These are phyloP conservation scores for Itoplectis maculator DNA, from an alignment of 2,888 invertebrate species.

Conservation along the genomic window DNA sequence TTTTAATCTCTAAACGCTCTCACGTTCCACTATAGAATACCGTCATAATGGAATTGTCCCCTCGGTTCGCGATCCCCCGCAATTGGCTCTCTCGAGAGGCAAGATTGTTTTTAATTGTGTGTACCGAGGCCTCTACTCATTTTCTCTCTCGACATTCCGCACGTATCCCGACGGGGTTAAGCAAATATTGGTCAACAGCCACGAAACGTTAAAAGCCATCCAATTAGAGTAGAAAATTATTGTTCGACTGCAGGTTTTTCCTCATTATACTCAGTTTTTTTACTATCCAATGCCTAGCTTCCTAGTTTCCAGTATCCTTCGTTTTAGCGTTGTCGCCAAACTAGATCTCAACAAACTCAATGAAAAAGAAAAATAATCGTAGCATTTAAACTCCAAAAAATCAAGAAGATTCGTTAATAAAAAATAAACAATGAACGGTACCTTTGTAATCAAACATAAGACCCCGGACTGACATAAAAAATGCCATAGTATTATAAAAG, in stretches of 20 bases:
- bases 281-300: too few species aligned
- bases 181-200: not conserved
- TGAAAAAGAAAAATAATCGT: too few species aligned
- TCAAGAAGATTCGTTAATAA: too few species aligned
- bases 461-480: not conserved
- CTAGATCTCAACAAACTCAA: too few species aligned
- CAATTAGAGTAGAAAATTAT: not conserved
- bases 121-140: not conserved
- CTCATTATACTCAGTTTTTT: not conserved
- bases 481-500: not conserved
- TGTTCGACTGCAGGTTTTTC: not conserved
- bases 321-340: too few species aligned
- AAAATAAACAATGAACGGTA: too few species aligned
- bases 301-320: too few species aligned
- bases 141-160: not conserved
- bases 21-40: conserved; percentile 26
- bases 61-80: conserved; percentile 7
- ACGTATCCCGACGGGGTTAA: too few species aligned
- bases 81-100: conserved; percentile 9
- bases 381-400: too few species aligned
- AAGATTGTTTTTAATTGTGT: conserved; percentile 17
- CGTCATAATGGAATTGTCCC: conserved; percentile 14
- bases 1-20: conserved; percentile 24
- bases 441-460: not conserved
- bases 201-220: not conserved